Evolutionary conservation across 2,113 vertebrate genomes (phyloP), one percentile per base, ranked within the genome.

Genomic region (Lagopus muta): DNA sequence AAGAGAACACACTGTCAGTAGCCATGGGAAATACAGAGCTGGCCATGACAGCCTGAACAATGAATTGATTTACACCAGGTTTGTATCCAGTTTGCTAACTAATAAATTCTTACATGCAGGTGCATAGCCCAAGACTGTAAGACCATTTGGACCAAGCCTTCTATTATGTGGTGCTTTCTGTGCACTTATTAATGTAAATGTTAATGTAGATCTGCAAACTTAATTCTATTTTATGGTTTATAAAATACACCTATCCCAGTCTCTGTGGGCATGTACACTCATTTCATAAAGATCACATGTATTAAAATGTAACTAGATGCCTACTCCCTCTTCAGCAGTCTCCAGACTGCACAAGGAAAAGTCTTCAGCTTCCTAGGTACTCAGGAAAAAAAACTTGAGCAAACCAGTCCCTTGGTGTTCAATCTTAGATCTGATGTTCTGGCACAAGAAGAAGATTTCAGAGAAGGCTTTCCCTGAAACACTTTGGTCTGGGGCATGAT

Each of bases 261-360:
- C 92, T 96, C 96, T 73, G 16, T 87, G 90, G 89, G 40, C 92
- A 79, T 76, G 86, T 92, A 92, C 43, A 15, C 27, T 79, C n/a
- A 72, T 90, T 92, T 93, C 78, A 90, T 95, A 89, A 92, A 94
- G 93, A 76, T 89, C 58, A 21, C 40, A 45, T 86, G 24, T 76
- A 92, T 90, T 95, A 73, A 95, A 93, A 92, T 76, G 81, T 90
- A 94, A 89, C 88, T 79, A 94, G 71, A 82, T 92, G 74, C 81
- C 50, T 90, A 65, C 62, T 95, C 45, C 81, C 66, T 32, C 40
- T 89, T 79, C 54, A 90, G 36, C 76, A 79, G 66, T 34, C 70
- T 94, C n/a, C 40, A 65, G 62, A 76, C 34, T 91, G 54, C 75
- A 38, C 32, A 77, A 40, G 5, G 1, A 28, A 66, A 67, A 74